These are phyloP conservation scores for Melanaphis sacchari DNA, from an alignment of 1,140 invertebrate genomes.

Conservation along the genomic window DNA sequence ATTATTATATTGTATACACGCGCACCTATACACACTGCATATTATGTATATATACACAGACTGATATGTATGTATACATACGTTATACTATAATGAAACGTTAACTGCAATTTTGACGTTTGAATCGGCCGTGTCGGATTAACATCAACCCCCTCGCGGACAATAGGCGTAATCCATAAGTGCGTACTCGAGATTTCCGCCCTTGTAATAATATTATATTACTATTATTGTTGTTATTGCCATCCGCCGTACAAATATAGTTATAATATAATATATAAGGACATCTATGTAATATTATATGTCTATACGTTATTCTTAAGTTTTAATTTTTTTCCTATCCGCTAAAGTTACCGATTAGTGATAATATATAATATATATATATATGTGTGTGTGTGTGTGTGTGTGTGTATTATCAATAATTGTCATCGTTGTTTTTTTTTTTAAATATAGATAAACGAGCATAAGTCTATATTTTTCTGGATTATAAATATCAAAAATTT, in stretches of 20 bases:
- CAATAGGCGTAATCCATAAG: slow-evolving; percentile 49
- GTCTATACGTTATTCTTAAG: background rate
- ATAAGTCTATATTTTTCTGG: background rate
- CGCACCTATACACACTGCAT: background rate
- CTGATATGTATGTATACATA: background rate
- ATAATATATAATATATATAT: background rate
- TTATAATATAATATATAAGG: background rate
- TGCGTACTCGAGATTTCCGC: slow-evolving; percentile 51
- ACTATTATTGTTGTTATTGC: slow-evolving; percentile 4
- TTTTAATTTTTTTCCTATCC: background rate
- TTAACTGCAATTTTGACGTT: slow-evolving; percentile 54
- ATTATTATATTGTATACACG: slow-evolving; percentile 17
- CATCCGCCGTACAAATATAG: background rate
- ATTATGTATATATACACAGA: background rate
- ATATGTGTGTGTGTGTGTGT: no score
- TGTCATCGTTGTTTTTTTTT: background rate
- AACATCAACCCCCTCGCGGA: slow-evolving; percentile 42
- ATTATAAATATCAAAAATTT: background rate
- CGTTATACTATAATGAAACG: slow-evolving; percentile 20
- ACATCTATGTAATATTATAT: background rate
- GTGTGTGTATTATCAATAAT: no score
- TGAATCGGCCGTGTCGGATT: slow-evolving; percentile 56
- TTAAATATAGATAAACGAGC: background rate
- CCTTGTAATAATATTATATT: slow-evolving; percentile 18
- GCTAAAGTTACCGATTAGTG: background rate